phyloP scores from a whole-genome alignment of 2,888 invertebrate species.

The Agrypnus murinus region DNA sequence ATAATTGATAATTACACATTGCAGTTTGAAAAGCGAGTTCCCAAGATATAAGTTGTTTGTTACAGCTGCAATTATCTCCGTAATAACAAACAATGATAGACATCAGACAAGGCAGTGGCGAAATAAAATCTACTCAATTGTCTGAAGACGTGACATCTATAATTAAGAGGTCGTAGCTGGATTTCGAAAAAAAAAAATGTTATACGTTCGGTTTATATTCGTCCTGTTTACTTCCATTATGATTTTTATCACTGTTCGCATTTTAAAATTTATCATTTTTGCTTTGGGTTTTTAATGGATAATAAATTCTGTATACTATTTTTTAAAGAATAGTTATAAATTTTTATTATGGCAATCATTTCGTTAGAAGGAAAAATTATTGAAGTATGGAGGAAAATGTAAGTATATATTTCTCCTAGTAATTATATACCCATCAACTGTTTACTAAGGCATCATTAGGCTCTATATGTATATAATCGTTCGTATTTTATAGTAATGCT shows the following conservation, averaged over 20 bases:
- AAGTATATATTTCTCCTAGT: slow-evolving; percentile 5
- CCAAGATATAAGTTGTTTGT: slow-evolving; percentile 53
- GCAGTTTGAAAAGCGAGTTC: slow-evolving; percentile 51
- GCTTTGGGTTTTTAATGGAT: slow-evolving; percentile 2
- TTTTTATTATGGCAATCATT: not conserved
- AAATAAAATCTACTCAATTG: slow-evolving; percentile 52
- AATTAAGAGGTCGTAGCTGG: slow-evolving; percentile 51
- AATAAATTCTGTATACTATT: not conserved
- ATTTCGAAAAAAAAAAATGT: slow-evolving; percentile 38
- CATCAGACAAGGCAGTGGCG: slow-evolving; percentile 53
- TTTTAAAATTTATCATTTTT: not conserved
- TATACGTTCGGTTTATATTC: slow-evolving; percentile 14
- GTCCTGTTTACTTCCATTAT: slow-evolving; percentile 6
- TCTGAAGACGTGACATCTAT: slow-evolving; percentile 47
- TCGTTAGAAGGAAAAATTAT: not conserved
- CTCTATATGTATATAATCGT: slow-evolving; percentile 22
- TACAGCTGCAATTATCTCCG: slow-evolving; percentile 51
- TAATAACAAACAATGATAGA: slow-evolving; percentile 56
- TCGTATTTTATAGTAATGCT: slow-evolving; percentile 30
- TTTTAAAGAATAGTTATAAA: not conserved
- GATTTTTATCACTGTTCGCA: slow-evolving; percentile 11
- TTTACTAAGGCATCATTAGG: slow-evolving; percentile 24
- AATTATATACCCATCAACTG: slow-evolving; percentile 14
- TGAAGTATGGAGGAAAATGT: not conserved
- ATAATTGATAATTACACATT: slow-evolving; percentile 61